Base-by-base conservation (phyloP, 2,113 vertebrate species). In the Psittacara wagleri region DNA sequence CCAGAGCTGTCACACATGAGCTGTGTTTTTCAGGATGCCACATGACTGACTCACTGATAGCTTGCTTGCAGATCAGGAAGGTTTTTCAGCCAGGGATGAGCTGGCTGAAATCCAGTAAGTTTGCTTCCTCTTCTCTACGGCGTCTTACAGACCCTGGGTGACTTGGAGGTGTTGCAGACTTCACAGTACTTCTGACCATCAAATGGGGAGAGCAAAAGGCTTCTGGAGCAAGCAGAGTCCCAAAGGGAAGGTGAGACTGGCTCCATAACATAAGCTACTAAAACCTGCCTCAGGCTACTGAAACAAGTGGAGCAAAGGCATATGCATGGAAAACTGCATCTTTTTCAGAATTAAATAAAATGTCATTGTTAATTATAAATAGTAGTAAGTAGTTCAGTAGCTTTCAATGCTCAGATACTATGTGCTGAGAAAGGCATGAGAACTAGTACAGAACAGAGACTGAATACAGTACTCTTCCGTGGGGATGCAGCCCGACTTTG, bases 21-120 rank as follows among this genome's bases (percentile, higher is more conserved):
- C 78, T 79, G 69, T 70, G 74, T 87, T 91, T 91, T 95, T 89
- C 28, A 59, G 86, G 74, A 62, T 69, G 29, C 84, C 91, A 85
- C 22, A 43, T 87, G 89, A 89, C 49, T 87, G 89, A 89, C 49
- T 82, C 62, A 69, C 52, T 75, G 24, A 79, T 72, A 13, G 51
- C 49, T 88, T 0, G 2, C 39, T 79, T 75, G 39, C 68, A 86
- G 37, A 94, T 57, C 62, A 69, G 62, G 52, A 89, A 69, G 43
- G 77, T 75, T 81, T 87, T 61, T 54, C 62, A 76, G 69, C 41
- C 3, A 4, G 24, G 35, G n/a, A 19, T 2, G 6, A 88, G 18
- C 11, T 28, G 35, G 43, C 48, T 95, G 80, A 91, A 92, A 84
- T 84, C 35, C n/a, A 35, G 6, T 39, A 61, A 52, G 20, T 61